These are phyloP conservation scores for Nemopilema nomurai DNA, from an alignment of 30 jellyfish, hydroid and myxozoan genomes.

Conservation along the genomic window DNA sequence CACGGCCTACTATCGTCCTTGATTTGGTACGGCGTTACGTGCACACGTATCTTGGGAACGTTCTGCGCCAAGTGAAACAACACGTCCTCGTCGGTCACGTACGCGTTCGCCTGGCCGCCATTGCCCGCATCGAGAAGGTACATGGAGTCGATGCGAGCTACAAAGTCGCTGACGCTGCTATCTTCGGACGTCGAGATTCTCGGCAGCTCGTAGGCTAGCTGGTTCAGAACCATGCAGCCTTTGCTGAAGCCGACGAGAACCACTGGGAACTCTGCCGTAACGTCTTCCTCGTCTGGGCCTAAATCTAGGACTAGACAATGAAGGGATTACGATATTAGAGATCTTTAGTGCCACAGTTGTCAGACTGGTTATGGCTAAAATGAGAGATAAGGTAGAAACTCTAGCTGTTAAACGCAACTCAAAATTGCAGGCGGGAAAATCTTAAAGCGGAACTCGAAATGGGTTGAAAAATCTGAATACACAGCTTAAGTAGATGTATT, in stretches of 20 bases:
- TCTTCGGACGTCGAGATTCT: conserved; percentile 26
- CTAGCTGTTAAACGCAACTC: too few species aligned
- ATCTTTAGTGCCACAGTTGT: too few species aligned
- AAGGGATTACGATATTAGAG: background rate
- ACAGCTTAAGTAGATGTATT: too few species aligned
- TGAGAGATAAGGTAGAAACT: too few species aligned
- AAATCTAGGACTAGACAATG: conserved; percentile 36
- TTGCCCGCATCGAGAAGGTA: conserved; percentile 82
- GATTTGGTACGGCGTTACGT: conserved; percentile 83
- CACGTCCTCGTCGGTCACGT: conserved; percentile 66
- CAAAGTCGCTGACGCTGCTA: conserved; percentile 24
- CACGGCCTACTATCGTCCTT: conserved; percentile 72
- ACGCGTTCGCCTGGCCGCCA: conserved; percentile 80
- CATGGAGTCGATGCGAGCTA: conserved; percentile 43
- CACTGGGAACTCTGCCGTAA: conserved; percentile 63
- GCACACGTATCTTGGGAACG: conserved; percentile 70
- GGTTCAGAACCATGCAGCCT: conserved; percentile 90
- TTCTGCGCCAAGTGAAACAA: conserved; percentile 45
- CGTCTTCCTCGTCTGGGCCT: conserved; percentile 61
- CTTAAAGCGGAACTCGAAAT: too few species aligned
- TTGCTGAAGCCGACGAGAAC: conserved; percentile 80
- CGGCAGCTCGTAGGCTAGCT: conserved; percentile 75
- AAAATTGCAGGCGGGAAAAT: too few species aligned
- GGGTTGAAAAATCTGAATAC: too few species aligned
- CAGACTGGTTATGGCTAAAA: too few species aligned